These are phyloP conservation scores for Hylia prasina DNA, from an alignment of 2,113 vertebrate genomes.

Conservation along the genomic window DNA sequence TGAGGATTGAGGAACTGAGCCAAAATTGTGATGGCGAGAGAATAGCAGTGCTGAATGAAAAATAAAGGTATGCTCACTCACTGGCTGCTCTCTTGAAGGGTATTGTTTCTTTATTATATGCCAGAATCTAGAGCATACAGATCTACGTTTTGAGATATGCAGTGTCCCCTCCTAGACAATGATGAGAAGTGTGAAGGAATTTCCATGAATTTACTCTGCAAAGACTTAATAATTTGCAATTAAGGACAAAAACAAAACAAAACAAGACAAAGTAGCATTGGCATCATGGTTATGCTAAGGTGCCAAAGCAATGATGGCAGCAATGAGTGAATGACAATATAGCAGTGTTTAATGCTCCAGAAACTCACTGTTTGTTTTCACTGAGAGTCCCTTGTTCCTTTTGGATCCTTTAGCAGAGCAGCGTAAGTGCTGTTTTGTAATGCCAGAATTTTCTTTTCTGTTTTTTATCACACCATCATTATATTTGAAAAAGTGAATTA, in stretches of 20 bases:
- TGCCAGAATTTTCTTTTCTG: neutral
- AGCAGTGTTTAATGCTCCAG: neutral
- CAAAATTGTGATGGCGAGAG: neutral
- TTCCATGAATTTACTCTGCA: neutral
- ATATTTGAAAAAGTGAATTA: neutral
- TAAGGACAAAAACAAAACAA: neutral
- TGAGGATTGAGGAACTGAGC: neutral
- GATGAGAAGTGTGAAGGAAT: neutral
- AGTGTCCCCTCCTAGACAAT: neutral
- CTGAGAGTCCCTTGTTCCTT: neutral
- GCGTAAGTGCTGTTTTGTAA: neutral
- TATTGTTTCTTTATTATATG: neutral
- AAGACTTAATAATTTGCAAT: neutral
- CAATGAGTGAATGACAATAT: neutral
- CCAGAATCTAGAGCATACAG: neutral
- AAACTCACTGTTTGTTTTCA: constrained; percentile 4
- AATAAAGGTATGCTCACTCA: neutral
- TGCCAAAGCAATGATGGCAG: neutral
- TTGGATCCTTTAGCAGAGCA: neutral
- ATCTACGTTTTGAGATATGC: neutral
- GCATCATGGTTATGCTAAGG: neutral
- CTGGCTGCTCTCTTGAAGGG: neutral
- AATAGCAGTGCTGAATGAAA: neutral
- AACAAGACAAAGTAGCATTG: neutral
- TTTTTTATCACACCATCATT: neutral